Conservation (phyloP, 2,888 invertebrate genomes). For the Tortricodes alternella region DNA sequence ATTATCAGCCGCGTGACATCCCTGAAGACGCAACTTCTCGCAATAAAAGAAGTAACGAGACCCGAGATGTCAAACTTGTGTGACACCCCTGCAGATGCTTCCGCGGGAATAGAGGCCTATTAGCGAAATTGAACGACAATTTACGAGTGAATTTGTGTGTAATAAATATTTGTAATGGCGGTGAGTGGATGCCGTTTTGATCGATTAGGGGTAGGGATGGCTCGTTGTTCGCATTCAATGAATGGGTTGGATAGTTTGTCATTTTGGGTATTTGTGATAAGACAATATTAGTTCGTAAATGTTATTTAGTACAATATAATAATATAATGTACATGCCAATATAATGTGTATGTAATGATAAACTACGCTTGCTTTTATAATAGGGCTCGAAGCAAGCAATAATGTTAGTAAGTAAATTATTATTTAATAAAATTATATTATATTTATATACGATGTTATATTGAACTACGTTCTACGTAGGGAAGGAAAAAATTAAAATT, state of each 20-base stretch:
- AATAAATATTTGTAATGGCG: conserved; percentile 22
- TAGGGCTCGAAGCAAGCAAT: too few relatives aligned
- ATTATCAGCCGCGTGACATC: conserved; percentile 15
- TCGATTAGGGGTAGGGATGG: not conserved
- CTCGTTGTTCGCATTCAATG: not conserved
- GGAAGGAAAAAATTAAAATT: too few relatives aligned
- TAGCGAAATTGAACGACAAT: conserved; percentile 19
- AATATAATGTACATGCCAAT: too few relatives aligned
- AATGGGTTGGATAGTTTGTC: not conserved
- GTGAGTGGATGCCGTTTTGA: conserved; percentile 9
- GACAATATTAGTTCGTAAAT: too few relatives aligned
- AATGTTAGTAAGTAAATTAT: too few relatives aligned
- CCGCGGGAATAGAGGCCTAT: conserved; percentile 10
- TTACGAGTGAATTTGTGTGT: conserved; percentile 22
- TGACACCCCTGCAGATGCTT: conserved; percentile 20
- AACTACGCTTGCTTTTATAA: too few relatives aligned
- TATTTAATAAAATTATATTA: too few relatives aligned
- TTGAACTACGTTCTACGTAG: too few relatives aligned
- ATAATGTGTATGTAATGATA: too few relatives aligned
- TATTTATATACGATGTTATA: too few relatives aligned
- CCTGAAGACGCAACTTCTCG: conserved; percentile 15
- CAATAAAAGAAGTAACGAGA: conserved; percentile 27
- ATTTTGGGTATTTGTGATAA: not conserved
- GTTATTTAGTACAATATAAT: too few relatives aligned
- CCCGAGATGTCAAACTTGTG: conserved; percentile 21